Conservation (phyloP, 1,140 invertebrate genomes). For the Heliothis subflexa region DNA sequence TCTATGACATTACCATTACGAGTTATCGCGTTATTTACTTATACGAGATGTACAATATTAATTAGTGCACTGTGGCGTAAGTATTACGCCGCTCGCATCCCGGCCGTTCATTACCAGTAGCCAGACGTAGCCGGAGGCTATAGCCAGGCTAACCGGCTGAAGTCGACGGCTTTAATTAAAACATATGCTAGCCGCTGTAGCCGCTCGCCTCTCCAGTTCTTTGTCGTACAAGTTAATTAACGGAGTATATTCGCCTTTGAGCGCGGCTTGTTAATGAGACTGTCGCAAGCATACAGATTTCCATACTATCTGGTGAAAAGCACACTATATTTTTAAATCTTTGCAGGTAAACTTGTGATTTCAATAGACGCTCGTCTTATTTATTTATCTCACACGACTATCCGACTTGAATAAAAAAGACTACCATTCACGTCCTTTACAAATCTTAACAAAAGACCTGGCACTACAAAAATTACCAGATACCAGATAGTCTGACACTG, state of each 20-base stretch:
- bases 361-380: too few relatives aligned
- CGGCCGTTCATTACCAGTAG: constrained; percentile 5
- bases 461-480: too few relatives aligned
- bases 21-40: not conserved
- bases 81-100: constrained; percentile 12
- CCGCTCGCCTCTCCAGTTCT: not conserved
- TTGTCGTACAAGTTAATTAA: constrained; percentile 35
- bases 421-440: too few relatives aligned
- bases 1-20: not conserved
- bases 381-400: too few relatives aligned
- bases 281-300: not conserved
- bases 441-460: too few relatives aligned
- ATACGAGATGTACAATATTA: constrained; percentile 6
- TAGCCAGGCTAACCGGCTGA: not conserved
- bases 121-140: not conserved
- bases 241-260: constrained; percentile 9
- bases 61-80: not conserved
- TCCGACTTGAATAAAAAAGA: too few relatives aligned
- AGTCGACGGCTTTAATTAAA: constrained; percentile 34
- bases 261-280: constrained; percentile 1
- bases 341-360: too few relatives aligned
- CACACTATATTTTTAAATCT: not conserved
- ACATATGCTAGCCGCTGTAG: not conserved
- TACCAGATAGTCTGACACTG: too few relatives aligned
- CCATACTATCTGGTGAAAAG: not conserved